Conservation (phyloP, 1,140 invertebrate species). For the Drosophila miranda region DNA sequence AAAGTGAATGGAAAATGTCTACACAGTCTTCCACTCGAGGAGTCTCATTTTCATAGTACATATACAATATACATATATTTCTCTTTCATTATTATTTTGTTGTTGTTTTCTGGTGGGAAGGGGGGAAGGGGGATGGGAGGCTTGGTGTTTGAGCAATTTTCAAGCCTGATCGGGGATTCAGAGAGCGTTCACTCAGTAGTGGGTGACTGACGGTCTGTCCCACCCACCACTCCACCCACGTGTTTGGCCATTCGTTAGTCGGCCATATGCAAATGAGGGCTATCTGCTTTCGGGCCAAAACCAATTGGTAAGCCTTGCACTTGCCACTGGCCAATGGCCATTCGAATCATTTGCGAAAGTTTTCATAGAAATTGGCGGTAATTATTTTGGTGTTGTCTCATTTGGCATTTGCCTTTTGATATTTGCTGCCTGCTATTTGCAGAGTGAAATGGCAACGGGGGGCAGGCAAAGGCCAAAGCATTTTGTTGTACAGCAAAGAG, state of each 20-base stretch:
- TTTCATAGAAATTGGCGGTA: conserved; percentile 40
- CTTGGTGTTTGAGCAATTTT: conserved; percentile 45
- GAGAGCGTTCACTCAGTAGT: conserved; percentile 48
- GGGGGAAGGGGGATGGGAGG: no score
- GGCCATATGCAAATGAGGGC: conserved; percentile 60
- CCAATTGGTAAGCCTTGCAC: conserved; percentile 72
- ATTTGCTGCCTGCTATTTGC: conserved; percentile 40
- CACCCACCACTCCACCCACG: conserved; percentile 30
- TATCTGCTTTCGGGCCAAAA: conserved; percentile 5
- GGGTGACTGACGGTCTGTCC: conserved; percentile 2
- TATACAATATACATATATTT: conserved; percentile 9
- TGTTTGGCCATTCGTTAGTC: conserved; percentile 63
- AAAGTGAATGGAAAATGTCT: conserved; percentile 80
- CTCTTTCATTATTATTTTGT: conserved; percentile 54
- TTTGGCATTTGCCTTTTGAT: conserved; percentile 57
- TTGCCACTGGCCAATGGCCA: conserved; percentile 24
- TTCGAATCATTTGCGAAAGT: conserved; percentile 65
- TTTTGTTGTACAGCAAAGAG: conserved; percentile 14
- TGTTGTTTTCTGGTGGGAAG: conserved; percentile 6
- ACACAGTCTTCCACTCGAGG: conserved; percentile 52
- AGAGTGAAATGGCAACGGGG: conserved; percentile 41
- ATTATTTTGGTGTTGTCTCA: conserved; percentile 33
- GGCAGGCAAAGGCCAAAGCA: conserved; percentile 37
- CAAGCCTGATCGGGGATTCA: conserved; percentile 53
- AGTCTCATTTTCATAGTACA: conserved; percentile 15